Evolutionary conservation across 2,888 invertebrate species (phyloP).

Genomic region (Cetonia aurata): DNA sequence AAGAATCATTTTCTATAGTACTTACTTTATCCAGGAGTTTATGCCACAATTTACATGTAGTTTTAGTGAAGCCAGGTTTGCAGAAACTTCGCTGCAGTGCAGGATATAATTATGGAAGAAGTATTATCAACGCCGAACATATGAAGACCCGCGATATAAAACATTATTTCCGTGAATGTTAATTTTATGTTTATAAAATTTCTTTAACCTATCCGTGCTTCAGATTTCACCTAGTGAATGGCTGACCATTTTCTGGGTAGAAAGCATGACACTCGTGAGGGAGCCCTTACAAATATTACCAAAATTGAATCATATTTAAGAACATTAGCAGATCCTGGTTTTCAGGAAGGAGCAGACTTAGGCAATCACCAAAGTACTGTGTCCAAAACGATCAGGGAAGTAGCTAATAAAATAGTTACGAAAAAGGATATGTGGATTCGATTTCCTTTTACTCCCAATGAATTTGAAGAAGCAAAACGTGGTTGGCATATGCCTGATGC

Average conservation of each 20-base stretch:
- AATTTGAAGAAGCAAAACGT: background rate
- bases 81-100: too few species aligned
- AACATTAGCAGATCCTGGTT: background rate
- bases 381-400: background rate
- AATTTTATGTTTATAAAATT: too few species aligned
- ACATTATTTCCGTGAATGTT: too few species aligned
- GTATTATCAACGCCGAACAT: too few species aligned
- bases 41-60: too few species aligned
- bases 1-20: too few species aligned
- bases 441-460: conserved; percentile 6
- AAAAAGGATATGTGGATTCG: background rate
- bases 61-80: too few species aligned
- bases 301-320: background rate
- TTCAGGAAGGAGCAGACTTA: background rate
- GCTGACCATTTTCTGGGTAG: background rate
- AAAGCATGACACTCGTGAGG: background rate
- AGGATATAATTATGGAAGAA: too few species aligned
- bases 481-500: conserved; percentile 1
- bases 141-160: too few species aligned
- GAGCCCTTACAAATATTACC: background rate
- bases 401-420: conserved; percentile 1
- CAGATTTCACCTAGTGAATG: background rate
- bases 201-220: too few species aligned
- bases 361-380: background rate
- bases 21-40: too few species aligned